Evolutionary conservation across 2,888 invertebrate species (phyloP), one percentile per base, ranked within the genome.

Genomic region (Dione juno): DNA sequence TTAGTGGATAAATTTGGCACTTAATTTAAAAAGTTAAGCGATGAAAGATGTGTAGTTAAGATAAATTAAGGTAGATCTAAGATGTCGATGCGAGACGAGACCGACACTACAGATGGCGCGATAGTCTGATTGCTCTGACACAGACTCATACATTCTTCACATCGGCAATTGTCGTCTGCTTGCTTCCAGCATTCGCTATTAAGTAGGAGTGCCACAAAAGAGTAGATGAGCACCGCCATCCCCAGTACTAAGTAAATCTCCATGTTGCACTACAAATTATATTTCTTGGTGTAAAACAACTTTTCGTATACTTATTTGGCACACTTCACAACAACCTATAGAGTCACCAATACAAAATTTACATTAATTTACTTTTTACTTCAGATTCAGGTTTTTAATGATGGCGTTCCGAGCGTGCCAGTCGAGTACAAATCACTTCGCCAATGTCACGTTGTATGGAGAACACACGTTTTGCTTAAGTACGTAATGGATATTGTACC

Each of bases 161-260:
- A 93, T 71, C 81, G 78, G 77, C 92, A 93, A 82, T 85, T 87
- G 74, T 85, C 82, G 59, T 82, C 79, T 69, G 85, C 84, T 64
- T 81, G 76, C 66, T 81, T 83, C 87, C 89, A 91, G 74, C 90
- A 90, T 67, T 88, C 84, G 69, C 88, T 84, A 77, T 88, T 90
- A 69, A 86, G 53, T 19, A 92, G 64, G 53, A 89, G 70, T 50
- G 87, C 82, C 65, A 87, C 81, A 35, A 91, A 77, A 64, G 85
- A 83, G 79, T 92, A 93, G 41, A 92, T 82, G 77, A 92, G 78
- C 72, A 92, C 85, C 69, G 87, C 92, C 82, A 92, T 84, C 71
- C 91, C 91, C 69, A 92, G 75, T 71, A 92, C 83, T 70, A 90
- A 76, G 80, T 89, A 92, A 78, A 92, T 82, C 85, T 92, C 92